Evolutionary conservation across 2,888 invertebrate genomes (phyloP), one percentile per base, ranked within the genome.

Genomic region (Galeruca laticollis): DNA sequence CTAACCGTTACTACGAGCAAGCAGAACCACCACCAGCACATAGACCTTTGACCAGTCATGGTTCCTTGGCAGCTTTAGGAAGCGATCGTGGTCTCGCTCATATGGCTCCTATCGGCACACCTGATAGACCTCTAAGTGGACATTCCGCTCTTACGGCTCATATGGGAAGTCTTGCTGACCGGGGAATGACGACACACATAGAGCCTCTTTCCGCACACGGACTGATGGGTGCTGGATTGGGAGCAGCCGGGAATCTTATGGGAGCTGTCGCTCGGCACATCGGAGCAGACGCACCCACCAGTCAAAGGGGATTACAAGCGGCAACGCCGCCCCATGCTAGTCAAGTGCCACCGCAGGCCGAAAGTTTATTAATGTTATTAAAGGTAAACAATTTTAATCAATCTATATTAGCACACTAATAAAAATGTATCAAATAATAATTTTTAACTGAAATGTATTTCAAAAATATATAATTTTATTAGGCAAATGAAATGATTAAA

Each of bases 291-390:
- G 87, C 88, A 1, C 89, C 88, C 5, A 87, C 88, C 43, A 86
- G 86, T 71, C 87, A 87, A 56, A 84, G 88, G 56, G 88, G 88
- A 68, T 84, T 87, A 64, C 88, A 88, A 78, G 86, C 86, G 13
- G 88, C 89, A 9, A 88, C 88, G 5, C 93, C 93, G 80, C 91
- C 93, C 77, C 92, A 92, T 86, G 92, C 92, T 71, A 90, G 90
- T 79, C 94, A 93, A 86, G 93, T 93, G 78, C 93, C 94, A 77
- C 91, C 93, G 67, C 94, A 94, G 83, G 93, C 93, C 6, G 95
- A 95, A 86, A 93, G 94, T 65, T 87, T 95, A 76, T 89, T 94
- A 76, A 94, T 93, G 88, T 85, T 96, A 64, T 87, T 96, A 8
- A 87, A 91, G 87, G 92, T 92, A 77, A 84, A 86, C 3, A 37